Base-by-base conservation (phyloP, 2,888 invertebrate species). In the Epirrhoe alternata region DNA sequence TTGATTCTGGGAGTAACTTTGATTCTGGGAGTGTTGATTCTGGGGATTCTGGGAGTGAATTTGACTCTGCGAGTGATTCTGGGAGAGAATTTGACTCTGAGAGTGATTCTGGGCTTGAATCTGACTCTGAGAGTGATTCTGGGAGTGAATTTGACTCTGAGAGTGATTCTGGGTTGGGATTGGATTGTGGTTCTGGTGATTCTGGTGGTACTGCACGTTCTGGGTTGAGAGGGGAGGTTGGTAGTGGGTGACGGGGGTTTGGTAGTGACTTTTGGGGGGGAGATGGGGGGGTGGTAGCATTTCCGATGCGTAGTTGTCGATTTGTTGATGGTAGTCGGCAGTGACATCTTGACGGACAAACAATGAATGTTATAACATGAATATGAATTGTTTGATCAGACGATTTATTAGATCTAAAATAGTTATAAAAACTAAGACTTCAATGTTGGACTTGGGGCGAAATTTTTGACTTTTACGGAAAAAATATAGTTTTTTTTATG, bases 271-370 rank as follows among this genome's bases (percentile, higher is more conserved):
- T 74, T 90, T 90, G 45, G 86, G 87, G 5, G 90, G 92, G 30
- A 89, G 77, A 54, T 87, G 83, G 0, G 89, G 90, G 6, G 86
- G 83, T 3, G 86, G 86, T 5, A 93, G 79, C 93, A 93, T 92
- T 78, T 93, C 93, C 0, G 87, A 86, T 0, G 89, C 91, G 83
- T 93, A 94, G 75, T 80, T 91, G 74, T 93, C 92, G 70, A 93
- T 87, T 86, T 94, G 93, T 66, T 92, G 92, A 53, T 93, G 90
- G 71, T 93, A 93, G 78, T 91, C 92, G 77, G 89, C 81, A 55
- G 89, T 78, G 66, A 87, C 82, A 63, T 92, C 92, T 92, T 63
- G 55, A 79, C 68, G 74, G 63, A 79, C 74, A 80, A 71, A 79
- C 75, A 77, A 82, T 74, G 82, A 61, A 69, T 61, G 83, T 83